Conservation (phyloP, 2,113 vertebrate genomes). For the Zosterops pallidus region DNA sequence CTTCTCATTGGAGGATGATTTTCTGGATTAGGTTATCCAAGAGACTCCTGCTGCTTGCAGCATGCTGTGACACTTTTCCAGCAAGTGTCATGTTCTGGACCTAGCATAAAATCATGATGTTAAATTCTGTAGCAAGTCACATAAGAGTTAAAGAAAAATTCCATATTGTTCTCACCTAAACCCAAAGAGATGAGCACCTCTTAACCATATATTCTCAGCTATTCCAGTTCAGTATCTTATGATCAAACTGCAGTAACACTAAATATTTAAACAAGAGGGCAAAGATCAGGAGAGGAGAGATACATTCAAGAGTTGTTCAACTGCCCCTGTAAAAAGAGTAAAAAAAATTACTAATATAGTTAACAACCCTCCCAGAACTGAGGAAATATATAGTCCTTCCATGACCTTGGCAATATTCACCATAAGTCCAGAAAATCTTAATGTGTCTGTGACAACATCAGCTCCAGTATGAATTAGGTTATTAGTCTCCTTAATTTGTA, state of each 20-base stretch:
- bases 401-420: neutral
- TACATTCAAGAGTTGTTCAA: neutral
- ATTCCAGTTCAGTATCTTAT: neutral
- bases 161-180: neutral
- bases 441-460: neutral
- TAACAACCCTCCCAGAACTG: neutral
- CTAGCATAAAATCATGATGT: neutral
- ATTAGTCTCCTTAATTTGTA: slow-evolving; percentile 14
- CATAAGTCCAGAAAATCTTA: neutral
- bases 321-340: neutral
- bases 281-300: neutral
- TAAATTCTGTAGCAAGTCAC: neutral
- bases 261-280: neutral
- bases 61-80: neutral
- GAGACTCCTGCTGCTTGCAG: neutral
- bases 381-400: neutral
- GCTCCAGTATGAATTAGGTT: neutral
- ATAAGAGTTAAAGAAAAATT: neutral
- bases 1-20: neutral
- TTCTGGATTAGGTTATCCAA: neutral
- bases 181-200: neutral
- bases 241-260: neutral
- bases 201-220: neutral
- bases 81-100: neutral
- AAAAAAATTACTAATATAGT: neutral